phyloP scores from a whole-genome alignment of 1,140 invertebrate genomes.

The Probaryconus sp. region DNA sequence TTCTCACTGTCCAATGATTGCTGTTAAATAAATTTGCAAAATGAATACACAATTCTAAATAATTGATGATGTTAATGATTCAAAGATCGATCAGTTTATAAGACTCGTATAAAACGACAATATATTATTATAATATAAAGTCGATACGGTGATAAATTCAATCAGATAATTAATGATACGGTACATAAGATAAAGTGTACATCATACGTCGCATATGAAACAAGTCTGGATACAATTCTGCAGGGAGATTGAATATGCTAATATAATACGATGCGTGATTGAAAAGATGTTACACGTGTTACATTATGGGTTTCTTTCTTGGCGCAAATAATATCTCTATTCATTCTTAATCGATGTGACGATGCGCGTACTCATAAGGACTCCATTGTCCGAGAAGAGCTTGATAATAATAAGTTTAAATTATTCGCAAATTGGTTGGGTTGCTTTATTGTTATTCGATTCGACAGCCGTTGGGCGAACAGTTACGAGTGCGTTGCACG shows the following conservation, averaged over 20 bases:
- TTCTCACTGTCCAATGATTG: no score
- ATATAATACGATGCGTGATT: conserved; percentile 3
- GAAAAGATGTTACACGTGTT: neutral
- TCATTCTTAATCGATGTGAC: conserved; percentile 25
- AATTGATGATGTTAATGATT: no score
- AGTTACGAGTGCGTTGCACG: neutral
- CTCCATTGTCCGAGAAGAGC: neutral
- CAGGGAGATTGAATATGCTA: conserved; percentile 4
- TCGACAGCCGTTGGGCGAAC: conserved; percentile 5
- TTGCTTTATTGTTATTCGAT: conserved; percentile 3
- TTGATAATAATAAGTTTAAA: conserved; percentile 14
- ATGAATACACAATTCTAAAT: no score
- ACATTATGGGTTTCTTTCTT: neutral
- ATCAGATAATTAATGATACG: no score
- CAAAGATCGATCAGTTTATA: no score
- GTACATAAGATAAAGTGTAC: neutral
- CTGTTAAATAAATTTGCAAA: no score
- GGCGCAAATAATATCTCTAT: conserved; percentile 2
- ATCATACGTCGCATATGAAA: neutral
- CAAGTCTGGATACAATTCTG: neutral
- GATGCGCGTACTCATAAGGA: conserved; percentile 3
- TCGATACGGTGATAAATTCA: no score
- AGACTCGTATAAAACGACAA: no score
- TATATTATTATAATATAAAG: no score
- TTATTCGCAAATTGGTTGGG: conserved; percentile 13